These are phyloP conservation scores for Craterocephalus amniculus DNA, from an alignment of 2,797 vertebrate species.

Conservation along the genomic window DNA sequence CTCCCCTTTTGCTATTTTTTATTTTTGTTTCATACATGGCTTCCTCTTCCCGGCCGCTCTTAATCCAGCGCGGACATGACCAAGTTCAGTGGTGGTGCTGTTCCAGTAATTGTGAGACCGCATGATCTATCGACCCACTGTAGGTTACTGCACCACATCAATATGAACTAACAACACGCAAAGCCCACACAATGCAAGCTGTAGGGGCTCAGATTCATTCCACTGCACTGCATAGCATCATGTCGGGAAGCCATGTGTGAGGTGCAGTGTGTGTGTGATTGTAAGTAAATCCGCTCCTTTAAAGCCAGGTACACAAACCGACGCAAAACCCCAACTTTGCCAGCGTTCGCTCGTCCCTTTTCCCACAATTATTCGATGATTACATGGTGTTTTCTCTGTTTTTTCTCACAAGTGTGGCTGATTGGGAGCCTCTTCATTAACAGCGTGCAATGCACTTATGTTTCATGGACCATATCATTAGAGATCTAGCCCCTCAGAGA, in stretches of 20 bases:
- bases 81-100: conserved; percentile 67
- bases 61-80: conserved; percentile 65
- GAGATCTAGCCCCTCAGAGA: conserved; percentile 60
- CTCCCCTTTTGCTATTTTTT: too few relatives aligned
- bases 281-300: background rate
- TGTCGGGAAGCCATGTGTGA: conserved; percentile 8
- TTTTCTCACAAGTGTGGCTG: conserved; percentile 42
- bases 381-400: conserved; percentile 53
- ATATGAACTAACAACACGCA: conserved; percentile 65
- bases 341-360: conserved; percentile 31
- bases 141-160: conserved; percentile 76
- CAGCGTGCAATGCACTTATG: conserved; percentile 68
- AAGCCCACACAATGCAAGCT: conserved; percentile 47
- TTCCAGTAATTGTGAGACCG: conserved; percentile 74
- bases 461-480: conserved; percentile 72
- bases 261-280: background rate
- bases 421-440: conserved; percentile 72
- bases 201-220: conserved; percentile 21
- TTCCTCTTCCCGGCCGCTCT: conserved; percentile 48
- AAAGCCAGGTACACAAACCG: conserved; percentile 9
- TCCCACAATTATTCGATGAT: conserved; percentile 65
- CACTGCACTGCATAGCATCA: conserved; percentile 25
- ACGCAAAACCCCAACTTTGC: conserved; percentile 6
- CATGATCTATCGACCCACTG: conserved; percentile 74
- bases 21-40: conserved; percentile 2